Base-by-base conservation (phyloP, 2,113 vertebrate species). In the Hemichromis elongatus region DNA sequence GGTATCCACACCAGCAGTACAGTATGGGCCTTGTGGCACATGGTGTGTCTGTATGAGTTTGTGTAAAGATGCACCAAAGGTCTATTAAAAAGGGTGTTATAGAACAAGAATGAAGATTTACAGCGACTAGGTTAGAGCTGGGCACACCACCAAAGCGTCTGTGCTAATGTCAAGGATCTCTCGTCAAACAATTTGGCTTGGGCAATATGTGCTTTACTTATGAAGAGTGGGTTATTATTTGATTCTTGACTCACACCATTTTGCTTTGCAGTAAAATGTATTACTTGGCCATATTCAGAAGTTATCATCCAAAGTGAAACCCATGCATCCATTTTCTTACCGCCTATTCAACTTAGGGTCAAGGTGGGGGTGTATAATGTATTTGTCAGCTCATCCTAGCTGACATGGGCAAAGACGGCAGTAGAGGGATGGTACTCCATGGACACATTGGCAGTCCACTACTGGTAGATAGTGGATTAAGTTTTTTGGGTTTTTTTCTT, bases 1-100 rank as follows among this genome's bases (percentile, higher is more conserved):
- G 93, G 78, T 85, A 45, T 85, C 79, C 80, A 75, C 83, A 40
- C 47, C 63, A 35, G 79, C 81, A 82, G 35, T 35, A 78, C 79
- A 55, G 30, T 50, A 52, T 28, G 54, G 30, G 13, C 66, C 35
- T 5, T 6, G 66, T 50, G 30, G 28, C 79, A 53, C 85, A 81
- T 50, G 42, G 37, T 77, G 80, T 9, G 52, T 83, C 77, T 52
- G 10, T 75, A 75, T 52, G 68, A 50, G 26, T 75, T 50, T 75
- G 70, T 52, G 70, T 33, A 52, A 75, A 75, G 26, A 52, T 30
- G 45, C 45, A 75, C 45, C 35, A 45, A 40, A 37, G 18, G 37
- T 16, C 30, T 73, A 21, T 79, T 73, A 68, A 83, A 54, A 33
- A 28, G 1, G 26, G 40, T 8, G 14, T 11, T n/a, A 33, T 13